Evolutionary conservation across 53 echinoderm and acorn worm genomes (phyloP).

Genomic region (Patiria pectinifera): DNA sequence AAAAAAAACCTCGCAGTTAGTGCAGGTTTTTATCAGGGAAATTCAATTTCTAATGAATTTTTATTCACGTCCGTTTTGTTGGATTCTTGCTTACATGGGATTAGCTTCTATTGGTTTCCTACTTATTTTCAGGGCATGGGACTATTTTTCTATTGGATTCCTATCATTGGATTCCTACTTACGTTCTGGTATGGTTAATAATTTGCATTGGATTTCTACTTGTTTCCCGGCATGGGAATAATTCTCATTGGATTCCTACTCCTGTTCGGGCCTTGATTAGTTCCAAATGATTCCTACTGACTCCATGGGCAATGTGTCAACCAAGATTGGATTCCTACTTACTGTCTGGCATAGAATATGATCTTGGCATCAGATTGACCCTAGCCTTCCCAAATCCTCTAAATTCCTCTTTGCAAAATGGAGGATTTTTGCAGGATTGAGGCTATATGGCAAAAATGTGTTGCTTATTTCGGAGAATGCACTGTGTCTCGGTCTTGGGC

Average conservation of each 20-base stretch:
- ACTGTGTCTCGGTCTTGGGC: too few species aligned
- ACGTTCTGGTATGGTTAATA: background rate
- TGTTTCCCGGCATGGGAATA: background rate
- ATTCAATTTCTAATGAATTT: background rate
- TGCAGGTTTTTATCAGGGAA: too few species aligned
- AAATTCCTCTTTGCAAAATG: too few species aligned
- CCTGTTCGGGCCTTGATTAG: background rate
- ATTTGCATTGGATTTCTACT: background rate
- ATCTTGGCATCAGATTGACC: background rate
- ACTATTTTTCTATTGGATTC: background rate
- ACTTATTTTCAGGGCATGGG: background rate
- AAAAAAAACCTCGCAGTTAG: background rate
- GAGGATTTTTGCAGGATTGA: too few species aligned
- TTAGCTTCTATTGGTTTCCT: background rate
- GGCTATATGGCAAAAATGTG: too few species aligned
- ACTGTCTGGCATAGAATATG: constrained; percentile 8
- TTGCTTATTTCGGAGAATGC: too few species aligned
- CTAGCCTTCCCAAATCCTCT: background rate
- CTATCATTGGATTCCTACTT: constrained; percentile 6
- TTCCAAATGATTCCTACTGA: background rate
- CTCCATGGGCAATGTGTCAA: background rate
- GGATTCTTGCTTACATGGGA: constrained; percentile 5
- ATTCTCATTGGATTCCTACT: background rate
- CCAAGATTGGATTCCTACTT: background rate
- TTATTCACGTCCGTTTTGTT: background rate